Base-by-base conservation (phyloP, 1,140 invertebrate species). In the Drosophila bipectinata region DNA sequence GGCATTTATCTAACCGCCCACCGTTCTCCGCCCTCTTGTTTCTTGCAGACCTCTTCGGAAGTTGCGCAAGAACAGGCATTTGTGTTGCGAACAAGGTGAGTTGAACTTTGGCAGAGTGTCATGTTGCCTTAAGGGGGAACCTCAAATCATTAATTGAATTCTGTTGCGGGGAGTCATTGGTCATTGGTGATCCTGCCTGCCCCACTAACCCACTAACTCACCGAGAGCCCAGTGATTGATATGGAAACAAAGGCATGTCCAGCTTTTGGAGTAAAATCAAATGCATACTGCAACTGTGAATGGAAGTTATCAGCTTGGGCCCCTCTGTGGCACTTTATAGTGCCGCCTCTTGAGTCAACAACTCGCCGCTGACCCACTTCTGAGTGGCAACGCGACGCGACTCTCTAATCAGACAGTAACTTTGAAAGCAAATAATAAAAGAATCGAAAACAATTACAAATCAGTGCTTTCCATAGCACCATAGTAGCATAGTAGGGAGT, bases 61-160 rank as follows among this genome's bases (percentile, higher is more conserved):
- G 64, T 88, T 88, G 75, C 71, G 72, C 75, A 82, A 69, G 41
- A 66, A 39, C 44, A 44, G 49, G 57, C 66, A 59, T 88, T 88
- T 82, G 71, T 76, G 83, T 75, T 64, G 67, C 52, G 72, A 52
- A 71, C 77, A 68, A 87, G 81, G 81, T 84, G 79, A 85, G 82
- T 87, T 82, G 64, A 78, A 69, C 77, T 84, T 52, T 64, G 60
- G 37, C 54, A 55, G 49, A 59, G 59, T 67, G 59, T 68, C 72
- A 47, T 57, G 59, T 67, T 68, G 39, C 51, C 5, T 41, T 54
- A 51, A 24, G 48, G 45, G 47, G 47, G 51, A 60, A 67, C 51
- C 52, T 39, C 54, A 51, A 63, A 72, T 68, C 81, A 85, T 87
- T 87, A 85, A 85, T 84, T 66, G 71, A 62, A 14, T 63, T 57